A percentile compares a stretch with the other conserved stretches of the same genome.
Conservation (phyloP, 2,888 invertebrate genomes). For the Thera britannica region DNA sequence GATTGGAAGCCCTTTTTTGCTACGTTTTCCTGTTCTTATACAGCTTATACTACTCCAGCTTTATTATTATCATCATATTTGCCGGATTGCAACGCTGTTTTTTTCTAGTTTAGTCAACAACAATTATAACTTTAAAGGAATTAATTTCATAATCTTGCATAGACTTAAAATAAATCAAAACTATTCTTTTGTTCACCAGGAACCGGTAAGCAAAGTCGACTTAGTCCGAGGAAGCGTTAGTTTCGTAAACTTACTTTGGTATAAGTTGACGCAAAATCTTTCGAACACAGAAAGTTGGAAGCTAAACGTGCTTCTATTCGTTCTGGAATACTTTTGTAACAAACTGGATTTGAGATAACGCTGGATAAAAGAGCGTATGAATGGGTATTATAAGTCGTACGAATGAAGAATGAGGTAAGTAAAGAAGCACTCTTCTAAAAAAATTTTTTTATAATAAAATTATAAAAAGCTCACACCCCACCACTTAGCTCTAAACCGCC, state of each 20-base stretch:
- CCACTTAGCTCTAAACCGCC: no score
- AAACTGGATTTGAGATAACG: conserved; percentile 5
- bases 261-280: conserved; percentile 41
- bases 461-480: no score
- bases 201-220: conserved; percentile 21
- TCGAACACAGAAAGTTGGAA: conserved; percentile 30
- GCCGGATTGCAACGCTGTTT: no score
- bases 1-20: no score
- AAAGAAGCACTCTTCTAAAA: no score
- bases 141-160: not conserved
- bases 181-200: conserved; percentile 8
- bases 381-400: no score
- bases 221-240: conserved; percentile 22
- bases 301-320: conserved; percentile 24
- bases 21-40: no score
- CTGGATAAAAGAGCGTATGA: not conserved
- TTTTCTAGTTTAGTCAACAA: no score
- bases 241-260: conserved; percentile 35
- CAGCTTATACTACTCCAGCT: no score
- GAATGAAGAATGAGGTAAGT: no score
- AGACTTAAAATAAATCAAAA: not conserved
- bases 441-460: no score
- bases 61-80: no score
- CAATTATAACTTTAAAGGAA: not conserved
- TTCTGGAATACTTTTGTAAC: conserved; percentile 19